phyloP scores from a whole-genome alignment of 2,113 vertebrate species.

The Bostrychus sinensis region DNA sequence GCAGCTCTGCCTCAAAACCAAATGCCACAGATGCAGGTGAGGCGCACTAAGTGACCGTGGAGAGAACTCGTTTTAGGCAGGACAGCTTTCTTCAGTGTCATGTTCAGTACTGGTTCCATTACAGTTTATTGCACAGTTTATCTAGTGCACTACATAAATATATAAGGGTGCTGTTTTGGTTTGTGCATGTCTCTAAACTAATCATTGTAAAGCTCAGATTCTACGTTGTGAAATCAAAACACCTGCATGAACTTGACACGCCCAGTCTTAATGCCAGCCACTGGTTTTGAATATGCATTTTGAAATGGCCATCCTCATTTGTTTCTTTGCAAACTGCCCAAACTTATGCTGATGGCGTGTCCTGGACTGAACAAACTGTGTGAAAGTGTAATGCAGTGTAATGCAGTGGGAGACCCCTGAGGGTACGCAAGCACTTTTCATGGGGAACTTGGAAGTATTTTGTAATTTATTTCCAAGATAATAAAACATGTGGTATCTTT shows the following conservation, averaged over 20 bases:
- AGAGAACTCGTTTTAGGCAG: background rate
- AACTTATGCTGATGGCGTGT: background rate
- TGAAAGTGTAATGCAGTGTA: no score
- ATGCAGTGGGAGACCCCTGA: no score
- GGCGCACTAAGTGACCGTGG: background rate
- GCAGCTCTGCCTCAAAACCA: background rate
- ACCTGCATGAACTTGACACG: background rate
- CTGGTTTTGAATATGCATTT: slow-evolving; percentile 53
- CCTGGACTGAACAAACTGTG: background rate
- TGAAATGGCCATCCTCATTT: slow-evolving; percentile 58
- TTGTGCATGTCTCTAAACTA: background rate
- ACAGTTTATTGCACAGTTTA: no score
- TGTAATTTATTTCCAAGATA: no score
- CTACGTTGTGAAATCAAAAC: background rate
- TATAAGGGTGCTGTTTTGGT: no score
- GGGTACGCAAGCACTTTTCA: no score
- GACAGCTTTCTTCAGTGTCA: no score
- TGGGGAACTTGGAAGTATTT: no score
- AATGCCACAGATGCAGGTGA: background rate
- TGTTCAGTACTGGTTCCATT: no score
- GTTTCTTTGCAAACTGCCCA: slow-evolving; percentile 54
- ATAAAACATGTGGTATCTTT: no score
- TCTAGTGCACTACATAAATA: no score
- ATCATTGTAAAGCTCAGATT: background rate
- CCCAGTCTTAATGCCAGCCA: slow-evolving; percentile 16